Evolutionary conservation across 2,797 vertebrate genomes (phyloP).

Genomic region (Amazonetta brasiliensis): DNA sequence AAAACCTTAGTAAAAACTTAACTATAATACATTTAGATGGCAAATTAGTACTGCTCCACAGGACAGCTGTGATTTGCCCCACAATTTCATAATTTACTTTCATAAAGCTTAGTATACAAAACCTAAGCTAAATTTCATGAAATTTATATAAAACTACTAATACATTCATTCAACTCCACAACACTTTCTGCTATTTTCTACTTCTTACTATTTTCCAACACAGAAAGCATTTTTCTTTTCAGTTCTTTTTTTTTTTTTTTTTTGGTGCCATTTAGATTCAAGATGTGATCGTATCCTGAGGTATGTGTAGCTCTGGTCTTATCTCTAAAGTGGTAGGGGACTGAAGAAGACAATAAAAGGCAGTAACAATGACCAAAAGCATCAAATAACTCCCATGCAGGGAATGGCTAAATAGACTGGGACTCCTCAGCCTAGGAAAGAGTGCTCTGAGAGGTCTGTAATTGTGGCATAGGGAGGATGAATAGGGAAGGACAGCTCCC

Average conservation of each 20-base stretch:
- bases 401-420: not conserved
- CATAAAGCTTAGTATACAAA: not conserved
- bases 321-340: not conserved
- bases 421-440: not conserved
- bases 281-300: not conserved
- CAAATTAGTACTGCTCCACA: not conserved
- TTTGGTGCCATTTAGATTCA: not conserved
- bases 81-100: not conserved
- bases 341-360: not conserved
- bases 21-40: not conserved
- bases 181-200: not conserved
- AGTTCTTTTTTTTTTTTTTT: not conserved
- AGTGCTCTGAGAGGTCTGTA: not conserved
- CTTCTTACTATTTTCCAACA: not conserved
- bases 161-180: not conserved
- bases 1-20: not conserved
- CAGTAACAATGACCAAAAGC: not conserved
- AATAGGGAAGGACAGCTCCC: not conserved
- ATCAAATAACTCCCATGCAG: not conserved
- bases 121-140: not conserved
- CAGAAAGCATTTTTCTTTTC: not conserved
- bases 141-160: not conserved
- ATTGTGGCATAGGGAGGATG: not conserved
- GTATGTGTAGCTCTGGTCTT: not conserved
- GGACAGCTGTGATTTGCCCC: not conserved